A percentile compares a stretch with the other conserved stretches of the same genome.
Conservation (phyloP, 2,113 vertebrate genomes). For the Pleuronectes platessa region DNA sequence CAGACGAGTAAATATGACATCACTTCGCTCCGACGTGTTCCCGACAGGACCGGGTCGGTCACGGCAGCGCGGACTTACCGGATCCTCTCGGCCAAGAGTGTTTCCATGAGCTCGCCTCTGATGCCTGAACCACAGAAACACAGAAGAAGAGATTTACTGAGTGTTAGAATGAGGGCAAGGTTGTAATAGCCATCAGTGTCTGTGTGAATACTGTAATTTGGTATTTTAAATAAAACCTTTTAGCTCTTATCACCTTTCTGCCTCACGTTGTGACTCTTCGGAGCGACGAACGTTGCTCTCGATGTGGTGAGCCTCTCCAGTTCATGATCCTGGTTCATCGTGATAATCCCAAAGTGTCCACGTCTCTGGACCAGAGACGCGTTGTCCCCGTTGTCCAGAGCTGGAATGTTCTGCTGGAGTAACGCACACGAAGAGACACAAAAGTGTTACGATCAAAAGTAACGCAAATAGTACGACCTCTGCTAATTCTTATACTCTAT, state of each 20-base stretch:
- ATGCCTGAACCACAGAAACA: conserved; percentile 62
- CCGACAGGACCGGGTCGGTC: conserved; percentile 19
- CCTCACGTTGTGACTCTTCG: conserved; percentile 56
- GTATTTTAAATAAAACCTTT: not conserved
- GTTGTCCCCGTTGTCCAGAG: conserved; percentile 31
- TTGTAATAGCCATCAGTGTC: not conserved
- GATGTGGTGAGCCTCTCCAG: conserved; percentile 66
- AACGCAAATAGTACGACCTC: too few species aligned
- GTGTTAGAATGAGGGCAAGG: too few species aligned
- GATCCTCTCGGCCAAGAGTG: conserved; percentile 68
- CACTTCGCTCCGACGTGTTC: conserved; percentile 45
- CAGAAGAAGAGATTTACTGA: conserved; percentile 24
- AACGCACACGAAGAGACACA: not conserved
- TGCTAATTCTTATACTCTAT: too few species aligned
- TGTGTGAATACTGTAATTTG: not conserved
- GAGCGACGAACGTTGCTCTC: conserved; percentile 50
- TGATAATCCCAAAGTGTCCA: conserved; percentile 72
- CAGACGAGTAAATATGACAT: conserved; percentile 61
- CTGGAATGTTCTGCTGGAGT: conserved; percentile 57
- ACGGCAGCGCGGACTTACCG: conserved; percentile 64
- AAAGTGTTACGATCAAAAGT: not conserved
- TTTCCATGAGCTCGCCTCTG: conserved; percentile 76
- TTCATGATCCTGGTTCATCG: conserved; percentile 45
- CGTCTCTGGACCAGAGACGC: conserved; percentile 38
- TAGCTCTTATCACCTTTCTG: conserved; percentile 61